Percentiles rank a stretch among this genome's conserved stretches.
Conservation (phyloP, 1,140 invertebrate genomes). For the Amphibalanus amphitrite region DNA sequence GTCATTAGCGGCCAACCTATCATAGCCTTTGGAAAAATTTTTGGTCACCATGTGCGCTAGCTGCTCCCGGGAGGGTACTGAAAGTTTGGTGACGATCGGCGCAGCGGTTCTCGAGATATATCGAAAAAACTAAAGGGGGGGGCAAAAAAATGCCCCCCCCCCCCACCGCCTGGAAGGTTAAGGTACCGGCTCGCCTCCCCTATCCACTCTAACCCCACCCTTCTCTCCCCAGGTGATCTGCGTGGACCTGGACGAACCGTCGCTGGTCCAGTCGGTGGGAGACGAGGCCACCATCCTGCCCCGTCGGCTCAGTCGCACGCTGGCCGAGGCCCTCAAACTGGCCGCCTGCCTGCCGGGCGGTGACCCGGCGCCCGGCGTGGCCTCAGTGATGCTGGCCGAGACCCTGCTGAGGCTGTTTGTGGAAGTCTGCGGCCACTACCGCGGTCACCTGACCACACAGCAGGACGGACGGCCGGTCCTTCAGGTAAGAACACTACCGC, state of each 20-base stretch:
- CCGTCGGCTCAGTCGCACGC: conserved; percentile 35
- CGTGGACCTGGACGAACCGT: conserved; percentile 28
- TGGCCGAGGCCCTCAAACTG: conserved; percentile 41
- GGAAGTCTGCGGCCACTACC: conserved; percentile 41
- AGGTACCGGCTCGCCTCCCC: too few relatives aligned
- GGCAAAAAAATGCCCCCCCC: too few relatives aligned
- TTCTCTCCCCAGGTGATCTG: conserved; percentile 1
- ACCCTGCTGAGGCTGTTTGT: conserved; percentile 47
- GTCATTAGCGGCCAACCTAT: too few relatives aligned
- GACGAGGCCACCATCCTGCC: conserved; percentile 47
- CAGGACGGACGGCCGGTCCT: background rate
- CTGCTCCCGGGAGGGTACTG: too few relatives aligned
- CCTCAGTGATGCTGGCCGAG: conserved; percentile 38
- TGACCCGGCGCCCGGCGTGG: conserved; percentile 17
- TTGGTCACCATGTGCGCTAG: too few relatives aligned
- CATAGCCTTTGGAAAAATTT: too few relatives aligned
- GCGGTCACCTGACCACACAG: conserved; percentile 30
- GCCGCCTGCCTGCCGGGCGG: conserved; percentile 22
- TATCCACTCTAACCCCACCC: too few relatives aligned
- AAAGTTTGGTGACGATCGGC: too few relatives aligned
- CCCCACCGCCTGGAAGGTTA: too few relatives aligned
- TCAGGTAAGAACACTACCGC: conserved; percentile 30
- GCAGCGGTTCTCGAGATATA: too few relatives aligned
- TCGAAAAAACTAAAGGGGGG: too few relatives aligned
- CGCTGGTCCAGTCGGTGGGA: conserved; percentile 34